Evolutionary conservation across 2,797 vertebrate genomes (phyloP), one percentile per base, ranked within the genome.

Genomic region (Cyclura pinguis): DNA sequence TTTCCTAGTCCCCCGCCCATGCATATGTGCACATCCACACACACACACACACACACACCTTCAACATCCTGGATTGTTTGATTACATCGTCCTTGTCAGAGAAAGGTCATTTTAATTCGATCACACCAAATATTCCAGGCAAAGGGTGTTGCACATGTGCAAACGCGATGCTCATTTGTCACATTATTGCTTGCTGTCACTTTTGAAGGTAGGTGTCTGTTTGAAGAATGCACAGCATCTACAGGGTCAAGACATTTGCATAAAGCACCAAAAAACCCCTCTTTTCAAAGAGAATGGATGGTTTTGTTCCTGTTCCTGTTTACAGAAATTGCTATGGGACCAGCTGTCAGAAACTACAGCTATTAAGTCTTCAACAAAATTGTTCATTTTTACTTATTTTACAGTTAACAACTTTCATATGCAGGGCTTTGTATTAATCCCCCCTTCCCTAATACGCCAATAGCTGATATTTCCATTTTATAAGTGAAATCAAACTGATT

Each of bases 151-250:
- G 98, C 98, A 98, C 97, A 95, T 97, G 97, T 98, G 97, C 97
- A 97, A 97, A 97, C 97, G 94, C 97, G 96, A 94, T 96, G 97
- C 98, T 99, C 98, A 95, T 99, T 99, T 98, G 98, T 99, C 98
- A 98, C 98, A 97, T 98, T 97, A 97, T 97, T 97, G 95, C 96
- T 97, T 96, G 96, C 98, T 98, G 97, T 98, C 97, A 98, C 93
- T 97, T 98, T 97, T 97, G 97, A 98, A 98, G 98, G 98, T 98
- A 98, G 97, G 96, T 98, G 98, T 99, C 98, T 96, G 88, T 98
- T 98, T 99, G 98, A 99, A 98, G 98, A 99, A 99, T 99, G 98
- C 98, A 97, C 97, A 96, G 97, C 96, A 96, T 97, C 97, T 97
- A 97, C 96, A 97, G 97, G 98, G 98, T 98, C 98, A 98, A 85